Evolutionary conservation across 2,113 vertebrate genomes (phyloP).

Genomic region (Miniopterus natalensis): DNA sequence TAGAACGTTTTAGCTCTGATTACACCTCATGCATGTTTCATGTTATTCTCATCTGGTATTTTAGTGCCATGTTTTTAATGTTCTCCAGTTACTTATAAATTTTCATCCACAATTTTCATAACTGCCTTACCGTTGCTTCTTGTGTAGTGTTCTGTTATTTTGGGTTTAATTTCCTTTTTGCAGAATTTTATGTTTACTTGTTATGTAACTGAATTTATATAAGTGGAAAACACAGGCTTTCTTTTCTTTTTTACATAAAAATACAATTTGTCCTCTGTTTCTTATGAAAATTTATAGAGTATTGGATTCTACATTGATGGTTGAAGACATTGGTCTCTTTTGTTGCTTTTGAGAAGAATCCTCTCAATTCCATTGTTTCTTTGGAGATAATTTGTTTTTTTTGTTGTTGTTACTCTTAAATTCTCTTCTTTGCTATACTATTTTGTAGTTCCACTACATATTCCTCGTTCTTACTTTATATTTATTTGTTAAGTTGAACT

Average conservation of each 20-base stretch:
- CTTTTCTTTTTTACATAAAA: not conserved
- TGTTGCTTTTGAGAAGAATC: not conserved
- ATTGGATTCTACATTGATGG: not conserved
- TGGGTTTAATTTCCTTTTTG: not conserved
- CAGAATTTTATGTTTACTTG: not conserved
- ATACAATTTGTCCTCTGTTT: not conserved
- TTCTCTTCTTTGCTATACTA: not conserved
- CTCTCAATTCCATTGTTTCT: not conserved
- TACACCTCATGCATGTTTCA: not conserved
- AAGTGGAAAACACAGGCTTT: not conserved
- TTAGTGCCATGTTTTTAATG: not conserved
- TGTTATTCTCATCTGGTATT: not conserved
- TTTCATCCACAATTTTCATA: not conserved
- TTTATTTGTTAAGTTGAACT: not conserved
- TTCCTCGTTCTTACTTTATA: not conserved
- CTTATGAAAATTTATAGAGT: not conserved
- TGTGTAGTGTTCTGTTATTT: not conserved
- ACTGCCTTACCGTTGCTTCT: not conserved
- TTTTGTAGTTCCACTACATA: not conserved
- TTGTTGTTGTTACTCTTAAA: not conserved
- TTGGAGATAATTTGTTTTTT: not conserved
- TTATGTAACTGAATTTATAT: not conserved
- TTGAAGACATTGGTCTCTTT: fast-evolving
- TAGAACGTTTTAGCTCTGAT: not conserved
- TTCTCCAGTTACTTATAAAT: not conserved